phyloP scores from a whole-genome alignment of 2,888 invertebrate genomes.

The Lampropteryx suffumata region DNA sequence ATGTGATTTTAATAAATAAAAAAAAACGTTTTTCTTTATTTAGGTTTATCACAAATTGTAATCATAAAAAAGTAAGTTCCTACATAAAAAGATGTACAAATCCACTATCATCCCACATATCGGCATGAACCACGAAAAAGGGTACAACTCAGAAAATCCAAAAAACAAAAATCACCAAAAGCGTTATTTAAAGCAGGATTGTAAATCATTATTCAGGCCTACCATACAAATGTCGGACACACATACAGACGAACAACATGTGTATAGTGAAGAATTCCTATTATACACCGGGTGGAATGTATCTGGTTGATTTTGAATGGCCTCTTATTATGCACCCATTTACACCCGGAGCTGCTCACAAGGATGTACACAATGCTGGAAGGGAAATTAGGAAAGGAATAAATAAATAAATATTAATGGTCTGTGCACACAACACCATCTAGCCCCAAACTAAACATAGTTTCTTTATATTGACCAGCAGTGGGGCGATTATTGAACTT shows the following conservation, averaged over 20 bases:
- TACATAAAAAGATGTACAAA: too few relatives aligned
- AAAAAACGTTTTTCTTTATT: too few relatives aligned
- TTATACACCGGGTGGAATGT: conserved; percentile 72
- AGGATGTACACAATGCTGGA: conserved; percentile 33
- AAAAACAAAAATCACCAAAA: conserved; percentile 29
- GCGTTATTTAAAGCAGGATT: conserved; percentile 50
- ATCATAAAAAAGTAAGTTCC: too few relatives aligned
- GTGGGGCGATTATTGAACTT: too few relatives aligned
- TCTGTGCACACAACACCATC: too few relatives aligned
- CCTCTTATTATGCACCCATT: conserved; percentile 82
- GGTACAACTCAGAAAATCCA: conserved; percentile 34
- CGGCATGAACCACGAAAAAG: conserved; percentile 31
- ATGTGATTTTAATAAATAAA: too few relatives aligned
- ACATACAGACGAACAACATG: conserved; percentile 66
- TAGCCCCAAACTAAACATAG: too few relatives aligned
- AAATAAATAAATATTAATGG: background rate
- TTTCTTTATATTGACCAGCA: too few relatives aligned
- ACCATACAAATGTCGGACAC: conserved; percentile 76
- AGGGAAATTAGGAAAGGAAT: conserved; percentile 12
- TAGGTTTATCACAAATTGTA: too few relatives aligned
- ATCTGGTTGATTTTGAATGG: conserved; percentile 79
- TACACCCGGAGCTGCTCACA: conserved; percentile 62
- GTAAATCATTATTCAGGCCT: conserved; percentile 76
- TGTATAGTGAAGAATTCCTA: conserved; percentile 73
- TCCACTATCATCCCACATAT: too few relatives aligned